Evolutionary conservation across 2,888 invertebrate genomes (phyloP), one percentile per base, ranked within the genome.

Genomic region (Yponomeuta plumbellus): DNA sequence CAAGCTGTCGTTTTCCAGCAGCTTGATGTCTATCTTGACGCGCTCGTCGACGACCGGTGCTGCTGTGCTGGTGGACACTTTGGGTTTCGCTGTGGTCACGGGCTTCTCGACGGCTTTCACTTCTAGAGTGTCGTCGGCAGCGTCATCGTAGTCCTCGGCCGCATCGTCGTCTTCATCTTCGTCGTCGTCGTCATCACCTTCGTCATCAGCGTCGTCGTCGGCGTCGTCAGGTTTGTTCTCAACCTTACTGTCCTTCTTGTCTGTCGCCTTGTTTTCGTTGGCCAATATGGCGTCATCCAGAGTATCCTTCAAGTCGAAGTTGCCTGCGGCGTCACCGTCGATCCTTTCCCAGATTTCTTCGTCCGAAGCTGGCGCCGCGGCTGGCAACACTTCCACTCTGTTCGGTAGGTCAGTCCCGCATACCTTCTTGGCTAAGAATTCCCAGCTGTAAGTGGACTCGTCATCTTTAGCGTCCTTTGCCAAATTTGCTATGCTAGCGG

Each of bases 341-440:
- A 89, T 86, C 69, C 85, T 85, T 71, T 89, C 88, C 88, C 90
- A 90, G 68, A 91, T 90, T 74, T 91, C 91, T 71, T 91, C 89
- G 69, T 90, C 88, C 0, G 86, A 86, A 69, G 87, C 88, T 13
- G 83, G 74, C 34, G 82, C 69, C 10, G 81, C 77, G 62, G 79
- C 75, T 17, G 44, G 44, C 44, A 52, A 17, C 1, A 52, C 44
- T 17, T 52, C 44, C 4, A 52, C 44, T 52, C 17, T 13, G 44
- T 52, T 13, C 17, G 44, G 44, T 17, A 52, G 44, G 44, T 52
- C 44, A 52, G 44, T 52, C 22, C 86, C 88, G 71, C 92, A 92
- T 61, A 83, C 86, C 73, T 88, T 85, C 69, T 83, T 83, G n/a
- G 88, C 82, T 57, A 92, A 81, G 77, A 84, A 83, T 71, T 91